These are phyloP conservation scores for Hypotaenidia philippensis DNA, from an alignment of 2,797 vertebrate genomes.

Conservation along the genomic window DNA sequence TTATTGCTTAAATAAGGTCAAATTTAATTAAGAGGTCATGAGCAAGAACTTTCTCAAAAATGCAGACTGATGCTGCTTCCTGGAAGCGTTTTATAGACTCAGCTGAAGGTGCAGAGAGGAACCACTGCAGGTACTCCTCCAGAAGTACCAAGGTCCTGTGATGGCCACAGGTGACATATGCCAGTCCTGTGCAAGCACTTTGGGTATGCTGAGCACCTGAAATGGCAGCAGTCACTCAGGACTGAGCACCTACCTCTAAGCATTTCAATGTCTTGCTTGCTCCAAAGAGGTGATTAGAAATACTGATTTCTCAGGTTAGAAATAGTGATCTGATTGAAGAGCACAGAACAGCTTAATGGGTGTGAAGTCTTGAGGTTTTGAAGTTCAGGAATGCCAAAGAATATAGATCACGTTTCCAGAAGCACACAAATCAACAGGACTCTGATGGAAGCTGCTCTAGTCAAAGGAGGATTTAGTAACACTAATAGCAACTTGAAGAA, in stretches of 20 bases:
- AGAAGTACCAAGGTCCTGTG: neutral
- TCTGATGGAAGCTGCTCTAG: neutral
- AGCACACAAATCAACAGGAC: neutral
- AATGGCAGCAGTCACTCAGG: neutral
- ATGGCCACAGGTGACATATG: fast-evolving
- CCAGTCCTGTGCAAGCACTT: neutral
- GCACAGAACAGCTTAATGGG: neutral
- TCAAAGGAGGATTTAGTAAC: neutral
- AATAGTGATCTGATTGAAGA: neutral
- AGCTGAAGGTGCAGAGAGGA: neutral
- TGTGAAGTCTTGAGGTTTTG: neutral
- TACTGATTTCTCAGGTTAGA: neutral
- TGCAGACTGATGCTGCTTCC: neutral
- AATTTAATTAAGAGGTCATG: neutral
- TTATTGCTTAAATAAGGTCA: neutral
- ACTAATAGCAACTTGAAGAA: neutral
- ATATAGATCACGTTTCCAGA: neutral
- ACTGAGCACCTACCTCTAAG: neutral
- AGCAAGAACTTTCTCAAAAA: neutral
- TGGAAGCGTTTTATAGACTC: neutral
- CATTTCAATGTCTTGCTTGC: neutral
- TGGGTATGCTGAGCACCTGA: neutral
- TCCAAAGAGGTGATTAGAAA: neutral
- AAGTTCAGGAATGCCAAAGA: neutral
- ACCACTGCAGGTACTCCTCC: neutral